Evolutionary conservation across 2,888 invertebrate species (phyloP).

Genomic region (Morinoia aosen): DNA sequence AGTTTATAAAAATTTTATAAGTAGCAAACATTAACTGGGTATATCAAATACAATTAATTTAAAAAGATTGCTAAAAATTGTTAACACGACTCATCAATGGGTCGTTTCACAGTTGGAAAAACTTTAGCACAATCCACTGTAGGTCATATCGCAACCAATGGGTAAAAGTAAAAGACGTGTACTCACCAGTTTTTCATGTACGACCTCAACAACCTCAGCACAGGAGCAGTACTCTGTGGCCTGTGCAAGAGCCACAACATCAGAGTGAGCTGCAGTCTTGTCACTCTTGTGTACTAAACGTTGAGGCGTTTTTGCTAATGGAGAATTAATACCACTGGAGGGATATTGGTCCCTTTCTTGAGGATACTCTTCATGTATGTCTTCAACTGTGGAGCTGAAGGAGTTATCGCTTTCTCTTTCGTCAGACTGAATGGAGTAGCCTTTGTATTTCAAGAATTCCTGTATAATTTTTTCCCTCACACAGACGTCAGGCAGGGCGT

Average conservation of each 20-base stretch:
- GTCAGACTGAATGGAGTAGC: background rate
- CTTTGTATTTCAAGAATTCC: background rate
- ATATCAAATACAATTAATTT: too few relatives aligned
- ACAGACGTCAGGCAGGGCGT: background rate
- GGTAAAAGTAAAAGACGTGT: background rate
- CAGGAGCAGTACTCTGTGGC: slow-evolving; percentile 23
- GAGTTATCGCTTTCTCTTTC: background rate
- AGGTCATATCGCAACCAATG: too few relatives aligned
- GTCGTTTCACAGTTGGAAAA: too few relatives aligned
- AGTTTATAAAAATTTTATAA: too few relatives aligned
- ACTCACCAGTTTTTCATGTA: slow-evolving; percentile 34
- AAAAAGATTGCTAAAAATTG: too few relatives aligned
- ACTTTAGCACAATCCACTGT: too few relatives aligned
- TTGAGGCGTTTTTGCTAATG: background rate
- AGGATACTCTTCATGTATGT: background rate
- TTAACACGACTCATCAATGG: too few relatives aligned
- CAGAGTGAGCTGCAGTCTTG: background rate
- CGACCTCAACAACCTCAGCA: background rate
- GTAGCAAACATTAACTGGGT: too few relatives aligned
- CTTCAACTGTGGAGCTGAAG: background rate
- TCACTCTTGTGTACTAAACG: background rate
- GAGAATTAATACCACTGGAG: background rate
- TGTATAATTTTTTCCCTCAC: background rate
- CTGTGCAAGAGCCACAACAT: background rate
- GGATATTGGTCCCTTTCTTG: background rate